Percentiles rank a stretch among this genome's conserved stretches.
Conservation (phyloP, 2,888 invertebrate species). For the Sympetrum striolatum region DNA sequence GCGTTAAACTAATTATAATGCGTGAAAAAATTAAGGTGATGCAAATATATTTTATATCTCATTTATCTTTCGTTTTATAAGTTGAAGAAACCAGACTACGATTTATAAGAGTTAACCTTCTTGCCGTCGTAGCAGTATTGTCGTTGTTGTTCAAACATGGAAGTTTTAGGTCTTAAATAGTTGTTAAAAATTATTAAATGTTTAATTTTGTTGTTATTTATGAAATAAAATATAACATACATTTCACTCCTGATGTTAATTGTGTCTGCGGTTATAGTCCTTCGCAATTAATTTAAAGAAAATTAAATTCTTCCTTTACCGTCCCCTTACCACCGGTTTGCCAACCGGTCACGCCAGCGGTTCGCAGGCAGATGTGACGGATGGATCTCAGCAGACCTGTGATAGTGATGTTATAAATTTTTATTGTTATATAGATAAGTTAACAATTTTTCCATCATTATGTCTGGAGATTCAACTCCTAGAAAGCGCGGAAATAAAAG, state of each 20-base stretch:
- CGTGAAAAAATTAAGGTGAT: too few relatives aligned
- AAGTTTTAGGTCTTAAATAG: background rate
- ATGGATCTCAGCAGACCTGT: background rate
- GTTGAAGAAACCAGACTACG: background rate
- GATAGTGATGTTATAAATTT: conserved; percentile 2
- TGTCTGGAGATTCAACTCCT: conserved; percentile 27
- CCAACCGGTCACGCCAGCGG: conserved; percentile 38
- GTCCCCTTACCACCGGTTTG: conserved; percentile 1
- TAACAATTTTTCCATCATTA: background rate
- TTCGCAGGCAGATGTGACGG: conserved; percentile 38
- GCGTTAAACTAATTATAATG: too few relatives aligned
- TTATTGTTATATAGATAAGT: background rate
- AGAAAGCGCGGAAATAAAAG: conserved; percentile 22
- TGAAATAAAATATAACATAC: background rate
- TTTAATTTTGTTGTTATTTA: background rate
- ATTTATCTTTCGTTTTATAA: background rate
- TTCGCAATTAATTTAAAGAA: background rate
- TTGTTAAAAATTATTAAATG: background rate
- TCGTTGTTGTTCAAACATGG: background rate
- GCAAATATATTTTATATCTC: background rate
- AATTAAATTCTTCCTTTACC: background rate
- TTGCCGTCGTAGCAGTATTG: background rate
- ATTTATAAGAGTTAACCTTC: background rate
- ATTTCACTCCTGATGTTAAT: background rate
- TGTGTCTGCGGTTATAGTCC: background rate